Conservation (phyloP, 2,888 invertebrate species). For the Stratiomys singularior region DNA sequence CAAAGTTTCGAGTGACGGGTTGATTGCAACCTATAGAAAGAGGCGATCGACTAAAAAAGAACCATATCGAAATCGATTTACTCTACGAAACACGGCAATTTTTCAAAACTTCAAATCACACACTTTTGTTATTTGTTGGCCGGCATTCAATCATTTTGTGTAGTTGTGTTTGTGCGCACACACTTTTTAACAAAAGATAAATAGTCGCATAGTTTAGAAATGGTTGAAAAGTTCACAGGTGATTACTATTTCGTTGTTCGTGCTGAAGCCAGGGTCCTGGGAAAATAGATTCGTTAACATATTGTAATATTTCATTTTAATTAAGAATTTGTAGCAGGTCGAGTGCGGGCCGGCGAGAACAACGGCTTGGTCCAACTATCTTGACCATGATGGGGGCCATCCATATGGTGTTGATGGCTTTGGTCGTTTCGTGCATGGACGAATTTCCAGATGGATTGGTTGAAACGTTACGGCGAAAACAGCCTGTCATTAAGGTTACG, state of each 20-base stretch:
- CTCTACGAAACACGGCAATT: constrained; percentile 20
- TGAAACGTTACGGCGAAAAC: constrained; percentile 13
- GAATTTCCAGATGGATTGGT: background rate
- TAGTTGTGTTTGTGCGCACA: background rate
- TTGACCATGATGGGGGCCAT: background rate
- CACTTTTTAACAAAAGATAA: constrained; percentile 5
- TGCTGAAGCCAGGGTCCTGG: background rate
- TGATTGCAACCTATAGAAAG: background rate
- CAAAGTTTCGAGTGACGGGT: background rate
- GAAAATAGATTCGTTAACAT: constrained; percentile 40
- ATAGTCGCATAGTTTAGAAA: constrained; percentile 12
- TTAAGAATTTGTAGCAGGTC: constrained; percentile 42
- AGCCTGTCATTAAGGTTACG: constrained; percentile 11
- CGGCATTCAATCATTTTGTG: background rate
- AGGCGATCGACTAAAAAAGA: background rate
- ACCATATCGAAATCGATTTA: constrained; percentile 34
- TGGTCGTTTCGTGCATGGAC: constrained; percentile 11
- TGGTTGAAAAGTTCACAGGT: constrained; percentile 41
- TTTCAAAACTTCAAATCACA: constrained; percentile 36
- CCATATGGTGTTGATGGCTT: constrained; percentile 12
- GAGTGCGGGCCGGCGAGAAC: background rate
- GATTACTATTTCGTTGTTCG: constrained; percentile 21
- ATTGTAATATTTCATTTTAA: constrained; percentile 44
- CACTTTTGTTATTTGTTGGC: background rate
- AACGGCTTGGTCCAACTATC: background rate